Evolutionary conservation across 23 tunicate genomes (phyloP).

Genomic region (Diplosoma virens): DNA sequence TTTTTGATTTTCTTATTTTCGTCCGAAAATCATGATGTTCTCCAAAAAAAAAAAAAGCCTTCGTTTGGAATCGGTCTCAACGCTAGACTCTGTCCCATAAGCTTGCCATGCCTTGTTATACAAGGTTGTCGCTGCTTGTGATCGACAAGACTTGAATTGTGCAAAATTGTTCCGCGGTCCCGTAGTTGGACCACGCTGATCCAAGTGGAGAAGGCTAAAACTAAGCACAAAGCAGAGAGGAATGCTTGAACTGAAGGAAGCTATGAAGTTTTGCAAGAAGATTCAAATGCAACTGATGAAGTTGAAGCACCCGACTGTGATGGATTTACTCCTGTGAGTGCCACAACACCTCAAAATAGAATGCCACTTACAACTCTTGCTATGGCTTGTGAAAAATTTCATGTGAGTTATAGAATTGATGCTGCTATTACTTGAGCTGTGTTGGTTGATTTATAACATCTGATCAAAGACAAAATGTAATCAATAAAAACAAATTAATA

Average conservation of each 20-base stretch:
- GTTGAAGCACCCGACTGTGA: background rate
- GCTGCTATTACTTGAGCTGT: constrained; percentile 20
- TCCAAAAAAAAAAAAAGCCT: too few species aligned
- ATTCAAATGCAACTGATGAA: constrained; percentile 4
- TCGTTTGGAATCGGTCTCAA: too few species aligned
- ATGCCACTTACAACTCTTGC: background rate
- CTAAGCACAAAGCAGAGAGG: too few species aligned
- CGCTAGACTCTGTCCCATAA: too few species aligned
- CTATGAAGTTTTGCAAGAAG: constrained; percentile 1
- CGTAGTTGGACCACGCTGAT: too few species aligned
- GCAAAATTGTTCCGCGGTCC: too few species aligned
- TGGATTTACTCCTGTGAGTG: background rate
- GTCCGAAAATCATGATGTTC: too few species aligned
- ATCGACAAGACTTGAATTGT: too few species aligned
- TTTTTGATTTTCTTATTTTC: too few species aligned
- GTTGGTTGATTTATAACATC: constrained; percentile 14
- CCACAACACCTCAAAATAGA: constrained; percentile 2
- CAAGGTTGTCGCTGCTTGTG: too few species aligned
- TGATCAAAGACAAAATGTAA: background rate
- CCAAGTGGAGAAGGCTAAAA: constrained; percentile 1
- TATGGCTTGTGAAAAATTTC: constrained; percentile 10
- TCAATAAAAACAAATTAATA: constrained; percentile 2
- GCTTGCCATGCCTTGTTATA: too few species aligned
- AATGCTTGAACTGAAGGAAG: background rate
- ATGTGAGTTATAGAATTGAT: background rate